Evolutionary conservation across 64 coral and sea anemone species (phyloP).

Genomic region (Montipora cactus): DNA sequence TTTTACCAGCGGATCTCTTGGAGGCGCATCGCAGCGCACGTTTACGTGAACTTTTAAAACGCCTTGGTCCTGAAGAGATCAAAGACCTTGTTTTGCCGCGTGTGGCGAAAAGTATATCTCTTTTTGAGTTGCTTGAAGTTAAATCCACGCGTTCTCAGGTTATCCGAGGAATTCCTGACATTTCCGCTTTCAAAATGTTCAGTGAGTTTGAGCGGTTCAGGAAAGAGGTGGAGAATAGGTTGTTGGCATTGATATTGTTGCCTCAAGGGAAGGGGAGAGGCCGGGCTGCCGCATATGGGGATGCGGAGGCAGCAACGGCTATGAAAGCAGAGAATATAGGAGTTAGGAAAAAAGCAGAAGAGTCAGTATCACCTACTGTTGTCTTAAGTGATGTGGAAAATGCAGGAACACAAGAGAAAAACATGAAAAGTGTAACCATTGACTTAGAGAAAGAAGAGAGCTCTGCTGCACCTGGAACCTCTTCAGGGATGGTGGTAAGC

Average conservation of each 20-base stretch:
- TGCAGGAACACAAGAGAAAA: neutral
- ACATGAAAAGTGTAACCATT: neutral
- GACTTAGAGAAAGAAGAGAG: neutral
- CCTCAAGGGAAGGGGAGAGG: conserved; percentile 1
- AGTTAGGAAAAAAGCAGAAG: neutral
- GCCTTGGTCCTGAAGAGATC: neutral
- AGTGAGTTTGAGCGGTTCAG: conserved; percentile 46
- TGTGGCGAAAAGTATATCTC: conserved; percentile 8
- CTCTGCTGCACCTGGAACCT: neutral
- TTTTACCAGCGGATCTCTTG: neutral
- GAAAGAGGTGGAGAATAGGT: conserved; percentile 20
- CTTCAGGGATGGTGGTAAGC: neutral
- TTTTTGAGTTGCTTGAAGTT: conserved; percentile 29
- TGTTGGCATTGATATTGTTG: conserved; percentile 13
- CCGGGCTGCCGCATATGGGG: too few species aligned
- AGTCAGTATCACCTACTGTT: too few species aligned
- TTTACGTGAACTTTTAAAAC: conserved; percentile 24
- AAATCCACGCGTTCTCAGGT: neutral
- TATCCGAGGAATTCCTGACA: neutral
- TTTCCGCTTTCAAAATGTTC: conserved; percentile 50
- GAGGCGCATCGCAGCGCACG: neutral
- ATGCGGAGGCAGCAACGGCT: neutral
- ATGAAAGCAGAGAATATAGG: neutral
- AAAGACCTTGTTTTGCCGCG: conserved; percentile 1
- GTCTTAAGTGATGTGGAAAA: neutral